Base-by-base conservation (phyloP, 2,888 invertebrate species). In the Muscina levida region DNA sequence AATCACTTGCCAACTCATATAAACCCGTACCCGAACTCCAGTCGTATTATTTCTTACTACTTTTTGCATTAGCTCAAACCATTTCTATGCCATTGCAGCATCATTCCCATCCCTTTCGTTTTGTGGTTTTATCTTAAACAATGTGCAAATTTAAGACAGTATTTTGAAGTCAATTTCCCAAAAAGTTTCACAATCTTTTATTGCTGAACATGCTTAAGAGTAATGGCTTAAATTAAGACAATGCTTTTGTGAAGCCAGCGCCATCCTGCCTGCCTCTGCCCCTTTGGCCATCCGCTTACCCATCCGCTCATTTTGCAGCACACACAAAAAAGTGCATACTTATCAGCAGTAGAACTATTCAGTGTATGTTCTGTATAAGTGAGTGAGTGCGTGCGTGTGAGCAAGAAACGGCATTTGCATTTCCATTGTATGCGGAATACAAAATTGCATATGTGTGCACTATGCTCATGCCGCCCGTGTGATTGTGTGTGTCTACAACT, bases 361-460 rank as follows among this genome's bases (percentile, higher is more conserved):
- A 51, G 22, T 46, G 19, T 11, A 22, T 53, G 24, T 53, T 5
- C 53, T 13, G 13, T 13, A 2, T 24, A 6, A 19, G 48, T 4
- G 48, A 17, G 17, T 22, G 22, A 44, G 62, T 53, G 67, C 51
- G 48, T 51, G 31, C 37, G 48, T 56, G 31, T 59, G 56, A 19
- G 53, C 11, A 17, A 15, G 19, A 51, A 51, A 24, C 56, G 51
- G 26, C 62, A 75, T 71, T 72, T 76, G 70, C 68, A 79, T 62
- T 62, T 76, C 77, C 56, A 48, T 71, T 77, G 73, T 68, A 59
- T 62, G 76, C 70, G 37, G 65, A 73, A 62, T n/a, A n/a, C 22
- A 22, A 56, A 80, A 80, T 76, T 76, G 65, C 76, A 76, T 72
- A 73, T 42, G 62, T 76, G 48, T 53, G 26, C 15, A n/a, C n/a